Percentiles rank a stretch among this genome's conserved stretches.
Conservation (phyloP, 1,140 invertebrate species). For the Contarinia nasturtii region DNA sequence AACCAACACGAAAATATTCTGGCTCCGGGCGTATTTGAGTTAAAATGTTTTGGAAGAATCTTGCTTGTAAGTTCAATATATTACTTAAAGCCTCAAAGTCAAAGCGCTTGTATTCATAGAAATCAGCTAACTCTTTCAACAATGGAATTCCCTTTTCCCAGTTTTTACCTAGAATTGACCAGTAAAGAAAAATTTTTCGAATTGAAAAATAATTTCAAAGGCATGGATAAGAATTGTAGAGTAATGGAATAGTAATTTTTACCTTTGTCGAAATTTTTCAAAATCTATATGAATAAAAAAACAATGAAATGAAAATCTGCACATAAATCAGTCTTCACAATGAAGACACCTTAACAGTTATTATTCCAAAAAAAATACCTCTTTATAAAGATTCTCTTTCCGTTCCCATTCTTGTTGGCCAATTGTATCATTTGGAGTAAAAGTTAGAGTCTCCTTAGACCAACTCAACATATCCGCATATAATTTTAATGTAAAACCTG, state of each 20-base stretch:
- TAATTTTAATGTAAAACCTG: conserved; percentile 83
- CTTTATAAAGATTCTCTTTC: conserved; percentile 82
- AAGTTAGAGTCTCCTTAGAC: conserved; percentile 46
- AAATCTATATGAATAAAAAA: conserved; percentile 31
- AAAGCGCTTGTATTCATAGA: conserved; percentile 78
- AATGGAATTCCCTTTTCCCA: conserved; percentile 92
- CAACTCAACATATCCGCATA: conserved; percentile 84
- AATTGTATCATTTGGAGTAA: conserved; percentile 23
- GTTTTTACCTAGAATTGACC: too few species aligned
- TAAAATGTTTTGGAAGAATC: conserved; percentile 81
- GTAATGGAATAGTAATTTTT: too few species aligned
- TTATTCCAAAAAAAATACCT: conserved; percentile 23
- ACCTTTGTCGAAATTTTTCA: conserved; percentile 86
- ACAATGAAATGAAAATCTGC: background rate
- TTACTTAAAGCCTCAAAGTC: conserved; percentile 79
- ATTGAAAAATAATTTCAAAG: too few species aligned
- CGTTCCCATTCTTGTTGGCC: conserved; percentile 70
- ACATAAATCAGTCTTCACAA: background rate
- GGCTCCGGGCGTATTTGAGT: conserved; percentile 72
- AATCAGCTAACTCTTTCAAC: conserved; percentile 72
- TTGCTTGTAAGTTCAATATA: conserved; percentile 66
- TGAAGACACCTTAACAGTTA: background rate
- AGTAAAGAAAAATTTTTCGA: too few species aligned
- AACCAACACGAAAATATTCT: conserved; percentile 93
- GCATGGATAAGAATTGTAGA: too few species aligned